Evolutionary conservation across 1,140 invertebrate genomes (phyloP).

Genomic region (Saccostrea cuccullata): DNA sequence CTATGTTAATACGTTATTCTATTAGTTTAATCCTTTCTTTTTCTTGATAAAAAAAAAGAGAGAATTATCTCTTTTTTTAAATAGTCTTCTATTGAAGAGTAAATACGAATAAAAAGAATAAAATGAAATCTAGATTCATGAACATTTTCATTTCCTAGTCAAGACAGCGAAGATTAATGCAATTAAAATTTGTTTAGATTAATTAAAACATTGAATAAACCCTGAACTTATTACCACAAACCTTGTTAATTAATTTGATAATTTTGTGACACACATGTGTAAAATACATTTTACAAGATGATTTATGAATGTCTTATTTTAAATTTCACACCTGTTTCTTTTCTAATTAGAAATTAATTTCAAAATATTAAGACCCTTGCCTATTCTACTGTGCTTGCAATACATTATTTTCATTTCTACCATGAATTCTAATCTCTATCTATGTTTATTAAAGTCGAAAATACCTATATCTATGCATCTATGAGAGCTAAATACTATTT

Average conservation of each 20-base stretch:
- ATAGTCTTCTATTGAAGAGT: neutral
- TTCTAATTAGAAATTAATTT: neutral
- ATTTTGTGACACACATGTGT: conserved; percentile 6
- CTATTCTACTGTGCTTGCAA: neutral
- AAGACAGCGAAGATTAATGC: no score
- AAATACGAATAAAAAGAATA: no score
- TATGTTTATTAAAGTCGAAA: no score
- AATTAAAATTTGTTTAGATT: neutral
- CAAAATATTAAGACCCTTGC: neutral
- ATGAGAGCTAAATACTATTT: no score
- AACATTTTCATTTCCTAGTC: no score
- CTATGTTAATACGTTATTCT: no score
- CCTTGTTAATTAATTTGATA: conserved; percentile 15
- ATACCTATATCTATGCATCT: no score
- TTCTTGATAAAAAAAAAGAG: no score
- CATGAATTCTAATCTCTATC: neutral
- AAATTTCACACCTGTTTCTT: neutral
- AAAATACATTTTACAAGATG: neutral
- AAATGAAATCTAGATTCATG: no score
- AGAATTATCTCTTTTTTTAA: no score
- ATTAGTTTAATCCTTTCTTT: no score
- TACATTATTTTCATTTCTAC: neutral
- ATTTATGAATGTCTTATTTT: neutral
- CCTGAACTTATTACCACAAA: neutral
- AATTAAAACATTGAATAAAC: neutral